Evolutionary conservation across 1,140 invertebrate species (phyloP), one percentile per base, ranked within the genome.

Genomic region (Drosophila seguyi): DNA sequence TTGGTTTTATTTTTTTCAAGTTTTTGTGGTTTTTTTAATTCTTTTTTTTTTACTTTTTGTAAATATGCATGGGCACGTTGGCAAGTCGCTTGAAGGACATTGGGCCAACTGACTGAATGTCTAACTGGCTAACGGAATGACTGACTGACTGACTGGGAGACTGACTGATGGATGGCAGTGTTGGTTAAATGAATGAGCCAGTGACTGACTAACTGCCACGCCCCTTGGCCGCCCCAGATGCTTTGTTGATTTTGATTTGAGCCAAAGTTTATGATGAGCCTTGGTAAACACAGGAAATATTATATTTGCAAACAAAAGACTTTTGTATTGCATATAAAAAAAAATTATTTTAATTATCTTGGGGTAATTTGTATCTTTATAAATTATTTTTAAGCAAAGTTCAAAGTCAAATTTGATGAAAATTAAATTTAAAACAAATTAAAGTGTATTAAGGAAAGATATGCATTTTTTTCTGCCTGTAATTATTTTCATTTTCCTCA

Each of bases 21-120:
- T 52, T 55, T 63, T 20, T 42, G 42, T 31, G 39, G 53, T 34
- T 58, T 44, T 20, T 16, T 18, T 6, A 3, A 31, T 34, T 36
- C 34, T 74, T 39, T 61, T 48, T 34, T 0, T 36, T 8, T 29
- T 11, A 25, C 56, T 63, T 65, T 77, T 50, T 75, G 65, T 82
- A 83, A 87, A 87, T 88, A 87, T 88, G 83, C 83, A 86, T 69
- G 66, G 67, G 83, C 84, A 87, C 71, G 71, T 73, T 65, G 60
- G 81, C 67, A 83, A 83, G 82, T 47, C 57, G 65, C 66, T 79
- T 75, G 75, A 87, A 82, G 83, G 83, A 86, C 83, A 74, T 47
- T 60, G 50, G 62, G 60, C 73, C 56, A 68, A 69, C 56, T 44
- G 60, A 75, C 60, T 36, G 60, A 74, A 68, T 65, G 63, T 63